These are phyloP conservation scores for Molossus alvarezi DNA, from an alignment of 2,797 vertebrate genomes.

Conservation along the genomic window DNA sequence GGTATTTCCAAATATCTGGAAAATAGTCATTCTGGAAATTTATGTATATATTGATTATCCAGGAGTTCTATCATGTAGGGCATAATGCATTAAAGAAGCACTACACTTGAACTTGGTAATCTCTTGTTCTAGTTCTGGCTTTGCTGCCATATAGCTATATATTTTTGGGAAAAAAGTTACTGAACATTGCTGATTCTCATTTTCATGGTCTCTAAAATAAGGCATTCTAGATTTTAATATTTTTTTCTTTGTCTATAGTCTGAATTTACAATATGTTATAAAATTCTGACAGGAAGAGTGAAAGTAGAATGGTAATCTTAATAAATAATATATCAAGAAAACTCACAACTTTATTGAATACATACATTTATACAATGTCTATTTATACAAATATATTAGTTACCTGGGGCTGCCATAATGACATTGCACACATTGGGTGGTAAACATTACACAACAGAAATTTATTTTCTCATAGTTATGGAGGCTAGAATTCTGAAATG, in stretches of 20 bases:
- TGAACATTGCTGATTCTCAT: background rate
- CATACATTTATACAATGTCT: background rate
- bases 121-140: background rate
- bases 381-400: background rate
- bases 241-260: conserved; percentile 31
- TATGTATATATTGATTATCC: background rate
- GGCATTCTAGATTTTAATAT: background rate
- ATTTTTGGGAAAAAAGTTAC: background rate
- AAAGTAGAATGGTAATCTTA: background rate
- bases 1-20: conserved; percentile 27
- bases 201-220: conserved; percentile 43
- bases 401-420: background rate
- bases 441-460: conserved; percentile 2
- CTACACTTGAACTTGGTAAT: background rate
- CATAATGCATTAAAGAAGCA: background rate
- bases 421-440: background rate
- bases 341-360: conserved; percentile 10
- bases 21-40: conserved; percentile 48
- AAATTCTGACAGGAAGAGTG: conserved; percentile 43
- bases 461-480: background rate
- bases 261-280: background rate
- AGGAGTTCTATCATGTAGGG: background rate
- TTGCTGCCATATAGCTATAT: background rate
- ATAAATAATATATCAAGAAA: conserved; percentile 7
- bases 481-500: background rate